Evolutionary conservation across 37 sponge, comb jelly and placozoan genomes (phyloP).

Genomic region (Tethya wilhelma): DNA sequence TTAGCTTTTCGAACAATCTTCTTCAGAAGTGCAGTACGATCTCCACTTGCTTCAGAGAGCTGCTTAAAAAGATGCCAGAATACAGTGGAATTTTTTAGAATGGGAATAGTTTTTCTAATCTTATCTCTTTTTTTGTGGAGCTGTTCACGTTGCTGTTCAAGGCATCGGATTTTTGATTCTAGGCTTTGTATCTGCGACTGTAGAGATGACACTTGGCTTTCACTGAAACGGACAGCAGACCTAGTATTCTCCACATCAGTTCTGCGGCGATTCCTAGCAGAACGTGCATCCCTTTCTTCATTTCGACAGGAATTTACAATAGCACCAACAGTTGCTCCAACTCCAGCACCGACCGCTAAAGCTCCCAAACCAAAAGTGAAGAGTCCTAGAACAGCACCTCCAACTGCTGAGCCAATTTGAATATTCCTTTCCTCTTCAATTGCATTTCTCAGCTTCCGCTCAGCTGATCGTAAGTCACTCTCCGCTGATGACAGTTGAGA

Average conservation of each 20-base stretch:
- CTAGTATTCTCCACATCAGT: background rate
- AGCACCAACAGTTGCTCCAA: conserved; percentile 16
- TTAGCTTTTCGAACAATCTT: conserved; percentile 12
- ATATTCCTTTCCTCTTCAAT: no score
- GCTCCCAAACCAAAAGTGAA: background rate
- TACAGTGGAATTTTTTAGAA: background rate
- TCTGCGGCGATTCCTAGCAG: background rate
- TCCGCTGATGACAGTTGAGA: no score
- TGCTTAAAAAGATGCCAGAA: conserved; percentile 19
- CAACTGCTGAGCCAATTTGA: no score
- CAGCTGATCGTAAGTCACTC: no score
- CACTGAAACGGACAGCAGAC: background rate
- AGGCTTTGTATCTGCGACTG: background rate
- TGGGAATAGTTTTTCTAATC: conserved; percentile 11
- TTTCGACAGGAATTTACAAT: background rate
- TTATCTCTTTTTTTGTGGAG: conserved; percentile 6
- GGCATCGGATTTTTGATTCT: background rate
- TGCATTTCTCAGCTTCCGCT: no score
- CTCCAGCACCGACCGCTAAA: conserved; percentile 13
- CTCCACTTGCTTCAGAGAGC: background rate
- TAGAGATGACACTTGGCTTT: background rate
- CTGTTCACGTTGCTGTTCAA: background rate
- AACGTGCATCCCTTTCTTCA: background rate
- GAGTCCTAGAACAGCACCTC: no score
- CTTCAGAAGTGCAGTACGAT: conserved; percentile 7